Conservation (phyloP, 1,140 invertebrate species). For the Caerostris darwini region DNA sequence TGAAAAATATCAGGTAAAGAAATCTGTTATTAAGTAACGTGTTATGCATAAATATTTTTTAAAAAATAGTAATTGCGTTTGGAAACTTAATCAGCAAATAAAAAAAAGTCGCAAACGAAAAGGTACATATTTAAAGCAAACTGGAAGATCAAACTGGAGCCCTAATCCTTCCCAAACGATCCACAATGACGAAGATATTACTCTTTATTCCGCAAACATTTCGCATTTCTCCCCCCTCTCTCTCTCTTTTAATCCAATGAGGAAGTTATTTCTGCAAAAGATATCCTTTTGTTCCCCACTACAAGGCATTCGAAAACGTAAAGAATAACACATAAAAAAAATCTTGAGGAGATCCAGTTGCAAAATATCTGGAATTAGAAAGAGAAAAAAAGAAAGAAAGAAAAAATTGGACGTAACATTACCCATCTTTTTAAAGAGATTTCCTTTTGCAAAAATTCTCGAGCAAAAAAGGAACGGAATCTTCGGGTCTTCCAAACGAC, state of each 20-base stretch:
- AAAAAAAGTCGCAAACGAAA: too few relatives aligned
- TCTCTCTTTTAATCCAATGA: neutral
- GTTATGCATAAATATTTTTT: too few relatives aligned
- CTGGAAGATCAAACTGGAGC: too few relatives aligned
- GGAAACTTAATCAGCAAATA: too few relatives aligned
- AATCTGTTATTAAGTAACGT: too few relatives aligned
- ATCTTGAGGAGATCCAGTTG: neutral
- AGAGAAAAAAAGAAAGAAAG: neutral
- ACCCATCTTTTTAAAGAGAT: neutral
- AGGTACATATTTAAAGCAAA: too few relatives aligned
- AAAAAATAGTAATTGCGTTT: too few relatives aligned
- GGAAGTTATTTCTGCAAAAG: neutral
- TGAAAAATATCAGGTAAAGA: too few relatives aligned
- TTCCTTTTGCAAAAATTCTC: neutral
- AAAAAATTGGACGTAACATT: neutral
- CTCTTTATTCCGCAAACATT: neutral
- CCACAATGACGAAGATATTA: neutral
- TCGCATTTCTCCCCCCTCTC: neutral
- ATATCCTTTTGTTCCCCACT: neutral
- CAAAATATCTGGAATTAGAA: neutral
- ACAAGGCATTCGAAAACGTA: too few relatives aligned
- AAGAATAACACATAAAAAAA: neutral
- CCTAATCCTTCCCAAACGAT: neutral
- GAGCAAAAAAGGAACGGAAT: neutral
- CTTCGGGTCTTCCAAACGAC: neutral